These are phyloP conservation scores for Rambutsinella grinnellia DNA, from an alignment of 2,888 invertebrate species.

Conservation along the genomic window DNA sequence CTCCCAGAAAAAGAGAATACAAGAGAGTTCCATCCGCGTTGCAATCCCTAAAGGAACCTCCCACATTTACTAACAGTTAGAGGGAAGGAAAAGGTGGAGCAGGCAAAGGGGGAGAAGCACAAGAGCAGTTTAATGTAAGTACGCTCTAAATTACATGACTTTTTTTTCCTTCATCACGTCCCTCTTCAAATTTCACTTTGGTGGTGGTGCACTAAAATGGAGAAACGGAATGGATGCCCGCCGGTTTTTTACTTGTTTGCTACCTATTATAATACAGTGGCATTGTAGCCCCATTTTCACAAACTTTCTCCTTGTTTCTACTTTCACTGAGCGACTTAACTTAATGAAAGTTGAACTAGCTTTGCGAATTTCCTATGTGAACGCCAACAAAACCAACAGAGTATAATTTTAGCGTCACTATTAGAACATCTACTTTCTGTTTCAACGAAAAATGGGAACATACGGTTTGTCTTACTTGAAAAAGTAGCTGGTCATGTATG, in stretches of 20 bases:
- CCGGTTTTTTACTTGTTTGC: neutral
- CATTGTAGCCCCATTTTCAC: neutral
- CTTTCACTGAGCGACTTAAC: neutral
- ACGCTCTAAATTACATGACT: conserved; percentile 33
- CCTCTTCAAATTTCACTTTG: neutral
- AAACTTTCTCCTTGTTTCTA: neutral
- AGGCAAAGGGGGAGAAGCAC: conserved; percentile 22
- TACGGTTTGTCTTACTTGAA: neutral
- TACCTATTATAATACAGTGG: too few species aligned
- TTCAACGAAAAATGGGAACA: neutral
- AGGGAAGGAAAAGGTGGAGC: conserved; percentile 8
- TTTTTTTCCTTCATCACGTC: conserved; percentile 27
- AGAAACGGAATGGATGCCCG: neutral
- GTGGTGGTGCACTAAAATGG: neutral
- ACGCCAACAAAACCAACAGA: neutral
- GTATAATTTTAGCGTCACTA: neutral
- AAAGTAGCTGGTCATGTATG: neutral
- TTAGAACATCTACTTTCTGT: neutral
- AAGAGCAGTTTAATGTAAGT: conserved; percentile 29
- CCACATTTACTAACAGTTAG: neutral
- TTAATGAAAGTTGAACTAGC: neutral
- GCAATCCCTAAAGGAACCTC: neutral
- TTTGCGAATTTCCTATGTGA: neutral
- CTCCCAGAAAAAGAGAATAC: conserved; percentile 13
- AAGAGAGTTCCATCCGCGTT: neutral